Evolutionary conservation across 2,888 invertebrate genomes (phyloP).

Genomic region (Polydrusus cervinus): DNA sequence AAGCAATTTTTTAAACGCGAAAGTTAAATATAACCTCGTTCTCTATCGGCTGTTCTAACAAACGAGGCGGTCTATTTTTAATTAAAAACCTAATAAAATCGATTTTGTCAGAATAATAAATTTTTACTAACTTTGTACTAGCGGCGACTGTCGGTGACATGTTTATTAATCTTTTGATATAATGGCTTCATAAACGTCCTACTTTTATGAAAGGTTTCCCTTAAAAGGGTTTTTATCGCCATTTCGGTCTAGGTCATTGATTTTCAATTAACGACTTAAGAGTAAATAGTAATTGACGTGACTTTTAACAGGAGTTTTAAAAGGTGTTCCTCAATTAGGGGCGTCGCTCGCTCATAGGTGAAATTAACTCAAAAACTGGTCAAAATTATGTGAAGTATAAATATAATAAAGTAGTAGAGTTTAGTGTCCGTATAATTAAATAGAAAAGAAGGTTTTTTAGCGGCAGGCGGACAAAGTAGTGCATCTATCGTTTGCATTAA

Average conservation of each 20-base stretch:
- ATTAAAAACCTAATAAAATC: conserved; percentile 31
- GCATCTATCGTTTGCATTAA: no score
- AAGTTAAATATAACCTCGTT: background rate
- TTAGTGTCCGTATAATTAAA: no score
- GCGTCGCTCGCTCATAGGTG: no score
- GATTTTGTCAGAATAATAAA: conserved; percentile 15
- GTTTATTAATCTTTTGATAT: conserved; percentile 27
- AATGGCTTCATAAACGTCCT: conserved; percentile 15
- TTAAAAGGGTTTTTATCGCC: conserved; percentile 1
- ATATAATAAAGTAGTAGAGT: no score
- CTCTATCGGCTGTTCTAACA: background rate
- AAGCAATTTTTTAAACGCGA: background rate
- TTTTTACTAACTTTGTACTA: conserved; percentile 10
- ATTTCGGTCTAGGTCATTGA: conserved; percentile 6
- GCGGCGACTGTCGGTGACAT: conserved; percentile 20
- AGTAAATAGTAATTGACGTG: background rate
- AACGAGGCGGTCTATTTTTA: conserved; percentile 9
- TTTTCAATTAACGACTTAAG: conserved; percentile 8
- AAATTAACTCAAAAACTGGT: no score
- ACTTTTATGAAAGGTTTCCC: conserved; percentile 23
- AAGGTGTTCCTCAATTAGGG: no score
- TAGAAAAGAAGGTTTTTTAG: no score
- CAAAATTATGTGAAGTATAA: no score
- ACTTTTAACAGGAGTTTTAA: background rate
- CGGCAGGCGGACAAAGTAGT: no score